Percentiles rank a stretch among this genome's conserved stretches.
phyloP scores from a whole-genome alignment of 2,797 vertebrate species.

The Tiaroga cobitis region DNA sequence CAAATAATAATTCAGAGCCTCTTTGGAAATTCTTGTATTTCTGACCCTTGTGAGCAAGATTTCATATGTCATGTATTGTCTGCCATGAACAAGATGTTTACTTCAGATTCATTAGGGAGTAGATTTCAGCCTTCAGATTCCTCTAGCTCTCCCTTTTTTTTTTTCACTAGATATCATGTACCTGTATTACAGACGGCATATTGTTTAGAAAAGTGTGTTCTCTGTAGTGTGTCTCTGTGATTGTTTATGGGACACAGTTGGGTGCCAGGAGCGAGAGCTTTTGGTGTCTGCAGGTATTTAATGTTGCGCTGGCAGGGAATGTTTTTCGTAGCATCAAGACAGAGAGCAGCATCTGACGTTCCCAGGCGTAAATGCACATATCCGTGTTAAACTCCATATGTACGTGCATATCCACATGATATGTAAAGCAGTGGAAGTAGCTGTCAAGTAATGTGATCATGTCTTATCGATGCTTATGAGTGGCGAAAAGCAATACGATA shows the following conservation, averaged over 20 bases:
- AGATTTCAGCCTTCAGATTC: constrained; percentile 26
- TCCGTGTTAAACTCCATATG: constrained; percentile 4
- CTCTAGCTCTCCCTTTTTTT: constrained; percentile 8
- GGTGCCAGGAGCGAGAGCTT: constrained; percentile 72
- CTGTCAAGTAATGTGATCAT: neutral
- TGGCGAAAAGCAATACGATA: neutral
- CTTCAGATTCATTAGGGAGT: neutral
- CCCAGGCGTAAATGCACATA: neutral
- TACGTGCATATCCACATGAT: neutral
- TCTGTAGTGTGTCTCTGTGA: constrained; percentile 77
- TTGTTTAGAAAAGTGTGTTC: constrained; percentile 71
- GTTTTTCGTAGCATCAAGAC: constrained; percentile 38
- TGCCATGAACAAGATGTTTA: neutral
- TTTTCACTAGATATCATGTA: constrained; percentile 62
- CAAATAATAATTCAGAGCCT: neutral
- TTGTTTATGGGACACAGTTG: constrained; percentile 72
- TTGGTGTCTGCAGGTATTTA: constrained; percentile 67
- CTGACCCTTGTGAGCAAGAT: constrained; percentile 3
- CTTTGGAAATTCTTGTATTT: neutral
- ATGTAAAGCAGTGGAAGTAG: neutral
- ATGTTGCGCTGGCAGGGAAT: constrained; percentile 41
- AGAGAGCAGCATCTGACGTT: constrained; percentile 32
- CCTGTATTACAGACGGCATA: constrained; percentile 76
- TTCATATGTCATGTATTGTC: neutral
- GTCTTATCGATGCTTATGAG: neutral